phyloP scores from a whole-genome alignment of 1,140 invertebrate genomes.

The Musca domestica region DNA sequence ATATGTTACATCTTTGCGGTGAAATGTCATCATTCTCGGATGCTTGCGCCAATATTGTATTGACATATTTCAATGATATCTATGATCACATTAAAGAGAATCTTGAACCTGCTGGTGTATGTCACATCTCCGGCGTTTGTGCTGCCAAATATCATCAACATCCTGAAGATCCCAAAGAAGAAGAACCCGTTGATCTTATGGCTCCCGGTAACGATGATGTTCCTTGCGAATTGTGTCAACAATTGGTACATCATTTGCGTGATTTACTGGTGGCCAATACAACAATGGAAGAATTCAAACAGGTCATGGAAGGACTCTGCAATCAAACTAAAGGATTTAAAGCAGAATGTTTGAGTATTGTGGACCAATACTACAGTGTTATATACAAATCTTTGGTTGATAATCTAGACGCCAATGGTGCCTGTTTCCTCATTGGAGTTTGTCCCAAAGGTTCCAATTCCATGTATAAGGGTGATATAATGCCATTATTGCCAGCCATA shows the following conservation, averaged over 20 bases:
- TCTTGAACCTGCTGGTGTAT: slow-evolving; percentile 66
- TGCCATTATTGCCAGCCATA: slow-evolving; percentile 44
- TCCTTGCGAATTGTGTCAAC: slow-evolving; percentile 81
- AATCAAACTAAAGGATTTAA: slow-evolving; percentile 72
- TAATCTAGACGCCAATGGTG: slow-evolving; percentile 65
- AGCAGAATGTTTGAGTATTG: slow-evolving; percentile 66
- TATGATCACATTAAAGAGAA: slow-evolving; percentile 62
- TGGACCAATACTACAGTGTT: slow-evolving; percentile 72
- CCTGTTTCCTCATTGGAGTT: slow-evolving; percentile 71
- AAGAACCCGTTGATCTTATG: slow-evolving; percentile 57
- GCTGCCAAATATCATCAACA: slow-evolving; percentile 64
- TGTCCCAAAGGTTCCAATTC: slow-evolving; percentile 57
- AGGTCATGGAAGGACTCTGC: slow-evolving; percentile 75
- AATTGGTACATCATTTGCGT: slow-evolving; percentile 73
- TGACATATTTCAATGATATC: slow-evolving; percentile 71
- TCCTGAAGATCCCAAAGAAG: slow-evolving; percentile 53
- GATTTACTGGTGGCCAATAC: slow-evolving; percentile 83
- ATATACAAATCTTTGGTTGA: slow-evolving; percentile 72
- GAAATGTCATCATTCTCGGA: slow-evolving; percentile 71
- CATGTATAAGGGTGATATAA: slow-evolving; percentile 35
- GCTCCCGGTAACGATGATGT: slow-evolving; percentile 61
- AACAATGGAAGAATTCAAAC: slow-evolving; percentile 76
- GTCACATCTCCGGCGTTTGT: slow-evolving; percentile 74
- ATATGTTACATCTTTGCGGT: slow-evolving; percentile 63
- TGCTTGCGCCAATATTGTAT: slow-evolving; percentile 70